phyloP scores from a whole-genome alignment of 2,113 vertebrate species.

The Ifrita kowaldi region DNA sequence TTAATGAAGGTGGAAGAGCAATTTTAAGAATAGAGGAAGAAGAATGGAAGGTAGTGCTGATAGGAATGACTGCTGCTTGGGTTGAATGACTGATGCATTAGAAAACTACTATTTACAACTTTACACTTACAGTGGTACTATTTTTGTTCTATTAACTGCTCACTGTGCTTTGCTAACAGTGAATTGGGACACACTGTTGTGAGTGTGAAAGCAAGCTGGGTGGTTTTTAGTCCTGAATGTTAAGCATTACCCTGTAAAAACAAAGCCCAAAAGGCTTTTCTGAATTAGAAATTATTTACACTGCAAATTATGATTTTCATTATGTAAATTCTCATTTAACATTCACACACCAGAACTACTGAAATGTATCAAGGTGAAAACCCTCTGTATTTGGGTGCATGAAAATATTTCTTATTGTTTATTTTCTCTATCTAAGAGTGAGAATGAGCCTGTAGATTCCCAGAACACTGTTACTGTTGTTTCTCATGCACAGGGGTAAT shows the following conservation, averaged over 20 bases:
- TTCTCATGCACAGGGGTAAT: background rate
- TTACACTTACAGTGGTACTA: background rate
- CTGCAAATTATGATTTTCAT: background rate
- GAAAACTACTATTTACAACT: background rate
- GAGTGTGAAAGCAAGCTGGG: background rate
- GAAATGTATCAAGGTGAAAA: background rate
- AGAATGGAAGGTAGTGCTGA: conserved; percentile 87
- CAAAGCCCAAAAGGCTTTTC: background rate
- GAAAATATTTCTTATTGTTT: background rate
- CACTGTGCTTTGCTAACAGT: background rate
- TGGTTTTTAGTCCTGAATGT: background rate
- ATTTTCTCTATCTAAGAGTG: background rate
- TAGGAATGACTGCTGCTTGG: background rate
- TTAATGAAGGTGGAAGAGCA: conserved; percentile 84
- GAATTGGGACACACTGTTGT: background rate
- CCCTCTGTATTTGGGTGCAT: background rate
- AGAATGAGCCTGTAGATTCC: background rate
- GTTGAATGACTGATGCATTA: background rate
- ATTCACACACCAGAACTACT: background rate
- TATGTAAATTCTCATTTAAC: background rate
- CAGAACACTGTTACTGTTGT: background rate
- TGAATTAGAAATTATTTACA: background rate
- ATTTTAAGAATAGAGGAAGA: conserved; percentile 89
- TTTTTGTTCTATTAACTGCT: background rate
- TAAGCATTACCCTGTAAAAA: background rate